Evolutionary conservation across 1,140 invertebrate species (phyloP).

Genomic region (Leptonema lineaticorne): DNA sequence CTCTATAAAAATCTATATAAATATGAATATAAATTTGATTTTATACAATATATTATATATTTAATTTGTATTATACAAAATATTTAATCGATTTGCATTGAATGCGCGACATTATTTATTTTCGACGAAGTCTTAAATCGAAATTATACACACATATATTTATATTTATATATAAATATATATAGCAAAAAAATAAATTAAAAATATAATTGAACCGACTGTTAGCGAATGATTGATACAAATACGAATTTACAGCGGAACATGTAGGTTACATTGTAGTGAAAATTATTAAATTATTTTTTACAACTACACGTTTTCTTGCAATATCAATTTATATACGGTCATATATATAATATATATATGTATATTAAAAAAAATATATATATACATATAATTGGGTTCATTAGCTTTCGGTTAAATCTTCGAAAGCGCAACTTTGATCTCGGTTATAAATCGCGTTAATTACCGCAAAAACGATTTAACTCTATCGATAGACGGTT

Average conservation of each 20-base stretch:
- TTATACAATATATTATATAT: too few species aligned
- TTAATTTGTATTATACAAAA: too few species aligned
- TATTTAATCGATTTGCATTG: too few species aligned
- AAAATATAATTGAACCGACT: background rate
- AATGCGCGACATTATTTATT: too few species aligned
- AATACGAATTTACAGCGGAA: background rate
- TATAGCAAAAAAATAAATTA: too few species aligned
- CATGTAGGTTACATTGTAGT: conserved; percentile 11
- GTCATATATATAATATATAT: background rate
- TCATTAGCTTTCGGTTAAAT: background rate
- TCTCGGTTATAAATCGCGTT: background rate
- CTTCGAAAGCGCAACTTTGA: background rate
- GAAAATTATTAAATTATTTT: conserved; percentile 13
- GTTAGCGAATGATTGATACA: background rate
- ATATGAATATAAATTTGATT: too few species aligned
- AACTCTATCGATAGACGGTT: too few species aligned
- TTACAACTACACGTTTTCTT: background rate
- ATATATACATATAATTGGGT: background rate
- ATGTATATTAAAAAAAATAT: background rate
- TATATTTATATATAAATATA: too few species aligned
- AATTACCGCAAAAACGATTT: background rate
- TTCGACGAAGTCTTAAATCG: too few species aligned
- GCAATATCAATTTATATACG: background rate
- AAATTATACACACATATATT: too few species aligned
- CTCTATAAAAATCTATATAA: too few species aligned